Evolutionary conservation across 2,888 invertebrate species (phyloP).

Genomic region (Amphiduros pacificus): DNA sequence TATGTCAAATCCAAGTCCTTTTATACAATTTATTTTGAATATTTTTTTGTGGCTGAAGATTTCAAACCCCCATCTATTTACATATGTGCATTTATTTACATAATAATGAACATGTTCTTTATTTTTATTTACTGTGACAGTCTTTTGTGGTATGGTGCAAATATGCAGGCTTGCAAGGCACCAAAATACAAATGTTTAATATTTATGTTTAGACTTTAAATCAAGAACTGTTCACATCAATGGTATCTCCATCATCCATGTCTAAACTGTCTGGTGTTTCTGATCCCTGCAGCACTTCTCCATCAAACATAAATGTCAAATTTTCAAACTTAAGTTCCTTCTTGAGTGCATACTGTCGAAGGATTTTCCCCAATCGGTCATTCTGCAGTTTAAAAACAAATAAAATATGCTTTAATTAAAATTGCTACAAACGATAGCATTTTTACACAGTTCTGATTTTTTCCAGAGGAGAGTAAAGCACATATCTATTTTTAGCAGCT

Average conservation of each 20-base stretch:
- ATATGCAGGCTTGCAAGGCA: too few species aligned
- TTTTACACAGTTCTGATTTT: neutral
- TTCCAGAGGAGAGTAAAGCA: neutral
- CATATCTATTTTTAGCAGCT: neutral
- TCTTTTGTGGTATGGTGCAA: too few species aligned
- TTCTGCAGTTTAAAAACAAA: neutral
- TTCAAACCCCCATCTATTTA: too few species aligned
- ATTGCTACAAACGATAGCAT: neutral
- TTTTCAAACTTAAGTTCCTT: neutral
- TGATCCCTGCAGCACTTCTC: neutral
- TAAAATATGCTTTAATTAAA: neutral
- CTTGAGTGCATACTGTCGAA: neutral
- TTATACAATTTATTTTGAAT: too few species aligned
- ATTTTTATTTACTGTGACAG: too few species aligned
- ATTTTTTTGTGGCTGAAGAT: too few species aligned
- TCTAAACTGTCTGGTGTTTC: neutral
- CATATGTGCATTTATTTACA: too few species aligned
- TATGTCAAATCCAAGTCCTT: too few species aligned
- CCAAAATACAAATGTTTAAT: too few species aligned
- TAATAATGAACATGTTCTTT: too few species aligned
- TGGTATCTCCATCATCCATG: neutral
- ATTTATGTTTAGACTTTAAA: too few species aligned
- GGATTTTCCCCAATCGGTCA: neutral
- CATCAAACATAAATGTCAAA: neutral
- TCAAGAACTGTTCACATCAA: neutral